These are phyloP conservation scores for Calyptommatus sinebrachiatus DNA, from an alignment of 2,113 vertebrate species.

Conservation along the genomic window DNA sequence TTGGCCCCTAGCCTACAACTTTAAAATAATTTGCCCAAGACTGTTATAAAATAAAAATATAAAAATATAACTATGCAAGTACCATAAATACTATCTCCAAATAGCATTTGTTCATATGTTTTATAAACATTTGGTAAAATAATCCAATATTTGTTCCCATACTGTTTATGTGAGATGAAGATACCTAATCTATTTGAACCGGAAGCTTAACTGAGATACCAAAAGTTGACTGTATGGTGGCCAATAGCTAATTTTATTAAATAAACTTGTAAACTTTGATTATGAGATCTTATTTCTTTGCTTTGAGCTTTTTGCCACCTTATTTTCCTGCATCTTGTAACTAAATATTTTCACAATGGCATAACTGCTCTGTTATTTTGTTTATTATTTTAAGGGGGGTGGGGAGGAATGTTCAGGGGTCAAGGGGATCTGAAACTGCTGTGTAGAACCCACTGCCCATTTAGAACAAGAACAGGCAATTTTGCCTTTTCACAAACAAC, in stretches of 20 bases:
- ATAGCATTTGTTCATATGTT: not conserved
- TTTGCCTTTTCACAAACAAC: not conserved
- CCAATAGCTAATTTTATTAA: too few species aligned
- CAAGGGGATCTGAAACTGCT: too few species aligned
- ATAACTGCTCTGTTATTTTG: not conserved
- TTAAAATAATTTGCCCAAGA: too few species aligned
- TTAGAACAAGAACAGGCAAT: not conserved
- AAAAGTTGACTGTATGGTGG: too few species aligned
- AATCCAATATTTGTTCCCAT: not conserved
- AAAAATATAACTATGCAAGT: not conserved
- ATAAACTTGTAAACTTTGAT: not conserved
- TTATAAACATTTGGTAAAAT: not conserved
- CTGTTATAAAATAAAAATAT: too few species aligned
- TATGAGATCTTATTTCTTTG: not conserved
- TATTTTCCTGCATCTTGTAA: conserved; percentile 8
- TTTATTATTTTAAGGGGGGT: not conserved
- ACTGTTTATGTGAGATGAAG: too few species aligned
- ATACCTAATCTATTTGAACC: not conserved
- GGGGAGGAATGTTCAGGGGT: not conserved
- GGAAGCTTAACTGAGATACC: not conserved
- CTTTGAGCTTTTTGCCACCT: not conserved
- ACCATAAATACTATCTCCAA: not conserved
- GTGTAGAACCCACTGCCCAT: too few species aligned
- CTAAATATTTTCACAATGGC: not conserved
- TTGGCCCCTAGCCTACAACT: too few species aligned